These are phyloP conservation scores for Galbula dea DNA, from an alignment of 2,113 vertebrate genomes.

Conservation along the genomic window DNA sequence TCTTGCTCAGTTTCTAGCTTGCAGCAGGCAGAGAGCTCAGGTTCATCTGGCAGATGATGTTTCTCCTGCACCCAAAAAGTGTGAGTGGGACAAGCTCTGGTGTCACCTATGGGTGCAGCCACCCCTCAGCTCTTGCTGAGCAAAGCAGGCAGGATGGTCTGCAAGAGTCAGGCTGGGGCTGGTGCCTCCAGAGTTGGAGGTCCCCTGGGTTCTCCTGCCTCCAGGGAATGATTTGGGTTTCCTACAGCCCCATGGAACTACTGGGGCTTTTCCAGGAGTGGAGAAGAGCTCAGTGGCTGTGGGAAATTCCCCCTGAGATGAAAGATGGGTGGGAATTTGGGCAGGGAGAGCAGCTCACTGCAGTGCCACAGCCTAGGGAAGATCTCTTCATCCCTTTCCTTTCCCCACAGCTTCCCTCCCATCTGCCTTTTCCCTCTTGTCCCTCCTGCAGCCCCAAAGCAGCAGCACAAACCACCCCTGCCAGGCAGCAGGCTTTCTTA, in stretches of 20 bases:
- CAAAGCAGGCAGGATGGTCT: background rate
- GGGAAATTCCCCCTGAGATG: background rate
- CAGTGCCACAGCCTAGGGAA: fast-evolving
- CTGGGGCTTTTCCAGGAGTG: background rate
- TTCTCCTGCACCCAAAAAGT: background rate
- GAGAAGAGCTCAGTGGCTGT: background rate
- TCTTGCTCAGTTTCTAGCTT: background rate
- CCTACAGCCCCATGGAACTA: background rate
- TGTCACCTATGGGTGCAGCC: background rate
- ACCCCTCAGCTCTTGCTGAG: background rate
- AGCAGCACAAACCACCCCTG: fast-evolving
- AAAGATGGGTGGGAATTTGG: background rate
- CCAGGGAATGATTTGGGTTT: background rate
- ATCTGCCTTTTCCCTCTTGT: background rate
- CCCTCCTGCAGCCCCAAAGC: background rate
- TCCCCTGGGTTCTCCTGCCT: background rate
- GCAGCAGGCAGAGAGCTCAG: fast-evolving
- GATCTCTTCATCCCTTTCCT: background rate
- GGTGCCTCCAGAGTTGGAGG: background rate
- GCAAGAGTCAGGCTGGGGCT: background rate
- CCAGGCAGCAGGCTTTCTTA: background rate
- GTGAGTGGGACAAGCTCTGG: fast-evolving
- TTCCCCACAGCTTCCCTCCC: background rate
- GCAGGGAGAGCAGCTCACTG: background rate
- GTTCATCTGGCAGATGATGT: background rate